Base-by-base conservation (phyloP, 2,888 invertebrate species). In the Lagria hirta region DNA sequence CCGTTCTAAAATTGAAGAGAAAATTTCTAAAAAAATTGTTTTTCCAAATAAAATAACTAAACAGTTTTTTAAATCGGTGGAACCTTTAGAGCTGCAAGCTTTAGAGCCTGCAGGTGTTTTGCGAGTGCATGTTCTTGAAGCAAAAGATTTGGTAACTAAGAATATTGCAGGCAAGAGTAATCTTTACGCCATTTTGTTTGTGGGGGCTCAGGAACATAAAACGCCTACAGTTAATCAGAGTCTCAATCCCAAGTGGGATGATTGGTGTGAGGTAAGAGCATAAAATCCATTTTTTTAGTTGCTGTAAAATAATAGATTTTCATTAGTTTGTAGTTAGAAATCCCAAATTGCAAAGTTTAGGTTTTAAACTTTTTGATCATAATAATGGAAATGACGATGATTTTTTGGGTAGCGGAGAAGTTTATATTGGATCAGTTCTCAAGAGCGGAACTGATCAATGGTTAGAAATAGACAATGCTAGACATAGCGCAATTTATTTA, bases 201-300 rank as follows among this genome's bases (percentile, higher is more conserved):
- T 98, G 45, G 97, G 96, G 33, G 88, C 93, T 1, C 90, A 94
- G 72, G 85, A 88, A 69, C 93, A 88, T 75, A 85, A 85, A 70
- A 96, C 97, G 0, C 86, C 88, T 68, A 89, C 88, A 26, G 90
- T 97, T 57, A 88, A 93, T 68, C 92, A 91, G 69, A 86, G 87
- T 51, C 80, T 97, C 20, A 88, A 92, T 75, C 98, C 98, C 4
- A 86, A 88, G 56, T 98, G 97, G 96, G 92, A 97, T 72, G 92
- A 79, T 72, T 91, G 89, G 83, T 97, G 95, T 68, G 97, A 98
- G 88, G 94, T 95, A 75, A 69, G 74, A 36, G 15, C 3, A 10
- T 21, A 20, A 12, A 23, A 7, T 22, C 12, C 3, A 33, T n/a
- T n/a, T n/a, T n/a, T n/a, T n/a, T n/a, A 15, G 22, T 23, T 14